phyloP scores from a whole-genome alignment of 2,113 vertebrate genomes.

The Sorex fumeus region DNA sequence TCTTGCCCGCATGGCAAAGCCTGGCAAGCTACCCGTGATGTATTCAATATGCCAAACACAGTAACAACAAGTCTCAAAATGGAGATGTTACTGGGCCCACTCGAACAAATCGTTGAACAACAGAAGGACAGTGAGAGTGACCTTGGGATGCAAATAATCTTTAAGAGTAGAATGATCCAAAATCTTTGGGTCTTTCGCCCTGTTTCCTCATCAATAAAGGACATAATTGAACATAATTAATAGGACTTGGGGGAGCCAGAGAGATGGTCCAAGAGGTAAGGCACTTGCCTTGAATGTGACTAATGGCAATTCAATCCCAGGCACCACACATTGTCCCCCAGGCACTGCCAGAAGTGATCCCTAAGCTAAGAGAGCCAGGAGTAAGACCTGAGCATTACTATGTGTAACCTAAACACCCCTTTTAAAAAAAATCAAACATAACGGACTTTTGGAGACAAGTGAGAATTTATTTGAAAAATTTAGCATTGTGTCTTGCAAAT shows the following conservation, averaged over 20 bases:
- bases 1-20: too few species aligned
- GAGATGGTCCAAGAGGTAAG: too few species aligned
- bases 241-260: neutral
- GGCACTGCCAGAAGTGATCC: too few species aligned
- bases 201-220: neutral
- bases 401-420: neutral
- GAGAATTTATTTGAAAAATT: constrained; percentile 41
- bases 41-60: too few species aligned
- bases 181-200: neutral
- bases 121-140: too few species aligned
- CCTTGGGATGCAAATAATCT: neutral
- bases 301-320: neutral
- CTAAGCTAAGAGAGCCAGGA: neutral
- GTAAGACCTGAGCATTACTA: neutral
- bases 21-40: too few species aligned
- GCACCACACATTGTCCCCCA: neutral
- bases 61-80: too few species aligned
- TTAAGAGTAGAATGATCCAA: neutral
- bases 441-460: neutral
- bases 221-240: neutral
- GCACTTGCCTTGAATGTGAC: too few species aligned
- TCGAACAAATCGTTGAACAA: too few species aligned
- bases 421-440: neutral
- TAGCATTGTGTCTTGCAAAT: neutral
- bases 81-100: too few species aligned